Conservation (phyloP, 2,797 vertebrate genomes). For the Macrochelys suwanniensis region DNA sequence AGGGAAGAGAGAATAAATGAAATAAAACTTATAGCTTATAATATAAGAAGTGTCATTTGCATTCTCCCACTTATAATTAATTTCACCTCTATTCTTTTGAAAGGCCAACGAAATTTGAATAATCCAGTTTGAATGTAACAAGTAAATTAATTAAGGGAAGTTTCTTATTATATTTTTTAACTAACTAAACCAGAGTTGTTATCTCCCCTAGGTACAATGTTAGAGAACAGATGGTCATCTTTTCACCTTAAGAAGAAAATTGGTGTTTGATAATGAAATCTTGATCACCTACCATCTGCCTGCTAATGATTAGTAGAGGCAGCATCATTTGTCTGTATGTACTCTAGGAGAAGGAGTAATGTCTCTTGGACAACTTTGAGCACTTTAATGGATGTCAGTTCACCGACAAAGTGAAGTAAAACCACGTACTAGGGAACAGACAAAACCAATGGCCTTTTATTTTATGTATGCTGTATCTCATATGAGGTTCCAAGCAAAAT, state of each 20-base stretch:
- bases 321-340: conserved; percentile 51
- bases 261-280: conserved; percentile 74
- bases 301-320: conserved; percentile 47
- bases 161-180: conserved; percentile 23
- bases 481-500: background rate
- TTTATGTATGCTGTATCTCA: background rate
- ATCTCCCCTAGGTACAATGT: conserved; percentile 24
- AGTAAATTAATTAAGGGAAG: conserved; percentile 15
- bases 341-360: background rate
- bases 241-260: conserved; percentile 61
- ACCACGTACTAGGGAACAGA: background rate
- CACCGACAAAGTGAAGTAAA: background rate
- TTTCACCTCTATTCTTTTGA: conserved; percentile 26
- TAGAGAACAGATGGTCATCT: conserved; percentile 71
- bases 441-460: background rate
- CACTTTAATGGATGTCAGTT: background rate
- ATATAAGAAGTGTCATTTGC: conserved; percentile 25
- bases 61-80: conserved; percentile 10
- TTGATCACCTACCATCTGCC: conserved; percentile 74
- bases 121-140: background rate
- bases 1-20: background rate
- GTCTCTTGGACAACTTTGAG: background rate
- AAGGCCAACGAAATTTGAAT: conserved; percentile 26
- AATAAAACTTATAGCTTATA: background rate
- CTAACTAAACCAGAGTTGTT: background rate